Evolutionary conservation across 1,140 invertebrate genomes (phyloP), one percentile per base, ranked within the genome.

Genomic region (Bactericera cockerelli): DNA sequence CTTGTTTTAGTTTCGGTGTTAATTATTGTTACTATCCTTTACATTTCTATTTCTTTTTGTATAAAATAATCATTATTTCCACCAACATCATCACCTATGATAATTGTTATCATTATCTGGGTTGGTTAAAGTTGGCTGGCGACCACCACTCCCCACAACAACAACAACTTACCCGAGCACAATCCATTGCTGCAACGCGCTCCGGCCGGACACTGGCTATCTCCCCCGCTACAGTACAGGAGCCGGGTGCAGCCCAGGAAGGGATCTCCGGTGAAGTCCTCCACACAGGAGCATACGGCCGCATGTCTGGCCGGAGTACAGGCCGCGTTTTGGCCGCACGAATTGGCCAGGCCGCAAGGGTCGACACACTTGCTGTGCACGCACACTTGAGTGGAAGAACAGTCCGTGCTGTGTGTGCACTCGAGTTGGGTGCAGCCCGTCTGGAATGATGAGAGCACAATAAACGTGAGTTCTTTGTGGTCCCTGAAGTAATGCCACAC

Each of bases 191-290:
- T 79, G 65, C 89, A 93, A 65, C 82, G 81, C 8, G 86, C 85
- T 31, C 86, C 84, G 4, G 84, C 77, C 6, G 87, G 80, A 67
- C 89, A 93, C 65, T 89, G 85, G 21, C 71, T 77, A 58, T 90
- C 85, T 63, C 72, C 70, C 63, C 72, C 70, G 54, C 79, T 81
- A 68, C 89, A 93, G 65, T 86, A 87, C 63, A 88, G 84, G 31
- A 89, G 74, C 2, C 79, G 76, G 33, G 87, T 80, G 67, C 88
- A 91, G 10, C 87, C 87, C 26, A 89, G 73, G 59, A 84, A 81
- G 16, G 90, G 85, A 73, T 93, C 86, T 54, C 90, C 89, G 10
- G 87, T 89, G 59, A 80, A 85, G 19, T 88, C 89, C 16, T 85
- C 74, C 67, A 80, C 73, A 69, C 91, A 94, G 4, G 78, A 79